A percentile compares a stretch with the other conserved stretches of the same genome.
Evolutionary conservation across 2,797 vertebrate genomes (phyloP).

Genomic region (Sebastes taczanowskii): DNA sequence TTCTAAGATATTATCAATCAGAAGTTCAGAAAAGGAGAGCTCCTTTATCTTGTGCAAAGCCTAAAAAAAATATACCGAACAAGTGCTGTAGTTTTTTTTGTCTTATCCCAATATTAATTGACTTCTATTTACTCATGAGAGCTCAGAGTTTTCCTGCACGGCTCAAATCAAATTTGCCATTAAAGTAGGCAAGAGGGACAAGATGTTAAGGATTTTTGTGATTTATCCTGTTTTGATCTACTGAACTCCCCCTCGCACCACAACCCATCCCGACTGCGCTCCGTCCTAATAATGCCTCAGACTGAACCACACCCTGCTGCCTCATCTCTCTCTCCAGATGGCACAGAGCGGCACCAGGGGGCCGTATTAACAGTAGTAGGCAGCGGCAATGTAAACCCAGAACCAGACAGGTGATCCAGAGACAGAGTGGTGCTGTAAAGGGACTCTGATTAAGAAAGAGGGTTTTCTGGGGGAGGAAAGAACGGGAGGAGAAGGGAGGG

Average conservation of each 20-base stretch:
- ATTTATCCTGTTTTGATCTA: background rate
- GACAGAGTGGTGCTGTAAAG: conserved; percentile 30
- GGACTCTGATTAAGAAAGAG: conserved; percentile 1
- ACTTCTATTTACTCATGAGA: background rate
- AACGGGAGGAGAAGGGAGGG: background rate
- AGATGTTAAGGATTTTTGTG: background rate
- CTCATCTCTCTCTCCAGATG: conserved; percentile 39
- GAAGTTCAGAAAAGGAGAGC: background rate
- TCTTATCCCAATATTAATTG: background rate
- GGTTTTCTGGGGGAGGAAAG: background rate
- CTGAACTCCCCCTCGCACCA: background rate
- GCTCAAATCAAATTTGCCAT: background rate
- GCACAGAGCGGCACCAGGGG: conserved; percentile 18
- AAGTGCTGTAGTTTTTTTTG: background rate
- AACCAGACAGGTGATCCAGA: conserved; percentile 33
- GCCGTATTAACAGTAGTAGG: conserved; percentile 11
- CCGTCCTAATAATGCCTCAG: conserved; percentile 3
- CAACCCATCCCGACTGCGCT: background rate
- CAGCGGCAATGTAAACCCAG: conserved; percentile 21
- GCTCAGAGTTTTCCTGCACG: background rate
- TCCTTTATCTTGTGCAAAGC: background rate
- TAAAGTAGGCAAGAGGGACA: background rate
- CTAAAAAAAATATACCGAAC: background rate
- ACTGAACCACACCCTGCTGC: background rate
- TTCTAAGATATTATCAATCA: conserved; percentile 9